A percentile compares a stretch with the other conserved stretches of the same genome.
Evolutionary conservation across 2,888 invertebrate genomes (phyloP).

Genomic region (Lasius fuliginosus): DNA sequence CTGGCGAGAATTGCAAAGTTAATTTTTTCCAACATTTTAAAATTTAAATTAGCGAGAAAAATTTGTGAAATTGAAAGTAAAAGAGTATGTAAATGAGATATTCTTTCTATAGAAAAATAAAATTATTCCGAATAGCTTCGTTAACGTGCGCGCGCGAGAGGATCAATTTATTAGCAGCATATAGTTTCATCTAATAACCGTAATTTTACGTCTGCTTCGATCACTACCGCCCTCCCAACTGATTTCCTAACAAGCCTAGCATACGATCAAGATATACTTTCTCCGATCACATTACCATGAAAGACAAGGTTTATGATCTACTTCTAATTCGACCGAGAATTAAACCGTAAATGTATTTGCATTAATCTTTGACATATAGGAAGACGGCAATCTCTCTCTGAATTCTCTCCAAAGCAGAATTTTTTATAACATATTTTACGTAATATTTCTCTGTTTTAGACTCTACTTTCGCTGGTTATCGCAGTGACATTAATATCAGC

Average conservation of each 20-base stretch:
- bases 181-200: neutral
- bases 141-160: neutral
- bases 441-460: constrained; percentile 61
- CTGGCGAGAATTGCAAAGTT: neutral
- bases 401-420: neutral
- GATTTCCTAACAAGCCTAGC: neutral
- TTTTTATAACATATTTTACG: neutral
- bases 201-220: constrained; percentile 19
- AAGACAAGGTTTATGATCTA: neutral
- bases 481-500: constrained; percentile 64
- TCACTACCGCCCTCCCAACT: neutral
- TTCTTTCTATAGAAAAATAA: neutral
- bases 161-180: neutral
- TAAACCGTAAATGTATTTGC: neutral
- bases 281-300: neutral
- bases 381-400: neutral
- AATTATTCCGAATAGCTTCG: neutral
- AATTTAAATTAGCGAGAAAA: neutral
- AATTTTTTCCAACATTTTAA: neutral
- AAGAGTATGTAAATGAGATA: neutral
- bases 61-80: neutral
- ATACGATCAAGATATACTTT: constrained; percentile 6
- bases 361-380: neutral
- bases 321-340: neutral
- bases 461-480: constrained; percentile 68